These are phyloP conservation scores for Anguilla japonica DNA, from an alignment of 2,113 vertebrate genomes.

Conservation along the genomic window DNA sequence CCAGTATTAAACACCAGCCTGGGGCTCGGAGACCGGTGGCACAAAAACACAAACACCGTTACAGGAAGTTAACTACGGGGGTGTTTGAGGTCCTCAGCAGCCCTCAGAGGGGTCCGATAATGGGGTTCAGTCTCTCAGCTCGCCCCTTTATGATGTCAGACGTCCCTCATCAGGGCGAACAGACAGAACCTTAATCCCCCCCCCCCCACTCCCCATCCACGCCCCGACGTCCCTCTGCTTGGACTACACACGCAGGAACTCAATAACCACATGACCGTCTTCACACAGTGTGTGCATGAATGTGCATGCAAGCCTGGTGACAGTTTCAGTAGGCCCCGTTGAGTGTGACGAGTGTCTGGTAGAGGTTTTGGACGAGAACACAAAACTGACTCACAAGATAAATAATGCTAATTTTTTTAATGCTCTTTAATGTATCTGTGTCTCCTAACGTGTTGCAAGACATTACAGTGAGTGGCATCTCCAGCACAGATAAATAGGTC, in stretches of 20 bases:
- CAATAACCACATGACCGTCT: no score
- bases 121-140: not conserved
- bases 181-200: not conserved
- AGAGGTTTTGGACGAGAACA: no score
- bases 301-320: not conserved
- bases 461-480: no score
- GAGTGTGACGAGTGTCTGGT: no score
- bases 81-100: not conserved
- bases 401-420: no score
- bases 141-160: not conserved
- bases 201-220: not conserved
- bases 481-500: not conserved
- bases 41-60: not conserved
- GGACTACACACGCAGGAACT: not conserved
- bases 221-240: not conserved
- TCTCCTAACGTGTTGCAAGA: no score
- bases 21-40: not conserved
- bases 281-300: not conserved
- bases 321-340: not conserved
- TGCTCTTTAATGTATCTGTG: no score
- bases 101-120: not conserved
- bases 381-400: no score
- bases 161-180: not conserved
- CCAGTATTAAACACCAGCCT: no score
- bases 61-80: not conserved